These are phyloP conservation scores for Zonitis immaculata DNA, from an alignment of 2,888 invertebrate species.

Conservation along the genomic window DNA sequence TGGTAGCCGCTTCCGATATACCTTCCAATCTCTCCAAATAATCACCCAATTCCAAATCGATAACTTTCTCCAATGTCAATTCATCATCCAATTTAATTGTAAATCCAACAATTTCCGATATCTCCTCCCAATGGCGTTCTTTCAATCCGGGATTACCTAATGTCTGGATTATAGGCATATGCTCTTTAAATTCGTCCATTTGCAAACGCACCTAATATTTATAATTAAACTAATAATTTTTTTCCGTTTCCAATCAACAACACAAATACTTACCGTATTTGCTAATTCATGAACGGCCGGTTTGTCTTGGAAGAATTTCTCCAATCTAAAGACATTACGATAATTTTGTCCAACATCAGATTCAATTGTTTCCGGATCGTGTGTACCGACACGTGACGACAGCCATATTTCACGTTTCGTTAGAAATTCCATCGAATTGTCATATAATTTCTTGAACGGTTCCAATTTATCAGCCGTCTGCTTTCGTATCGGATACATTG, in stretches of 20 bases:
- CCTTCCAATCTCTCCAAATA: constrained; percentile 84
- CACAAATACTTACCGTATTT: constrained; percentile 54
- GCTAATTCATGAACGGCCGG: constrained; percentile 73
- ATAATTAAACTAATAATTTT: too few species aligned
- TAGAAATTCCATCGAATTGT: constrained; percentile 81
- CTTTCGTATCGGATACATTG: constrained; percentile 84
- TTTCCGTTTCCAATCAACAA: too few species aligned
- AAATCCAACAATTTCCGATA: constrained; percentile 92
- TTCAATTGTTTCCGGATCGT: constrained; percentile 87
- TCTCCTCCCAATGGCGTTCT: constrained; percentile 87
- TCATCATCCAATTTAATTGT: constrained; percentile 81
- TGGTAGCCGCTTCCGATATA: constrained; percentile 93
- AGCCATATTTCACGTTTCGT: constrained; percentile 83
- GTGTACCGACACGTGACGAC: constrained; percentile 72
- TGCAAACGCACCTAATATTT: constrained; percentile 51
- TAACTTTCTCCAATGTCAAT: constrained; percentile 77
- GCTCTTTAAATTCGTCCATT: constrained; percentile 84
- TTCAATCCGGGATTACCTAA: constrained; percentile 94
- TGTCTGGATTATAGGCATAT: constrained; percentile 88
- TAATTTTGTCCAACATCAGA: constrained; percentile 64
- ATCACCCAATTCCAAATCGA: constrained; percentile 85
- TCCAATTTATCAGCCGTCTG: constrained; percentile 70
- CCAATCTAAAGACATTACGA: constrained; percentile 79
- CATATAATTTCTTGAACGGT: constrained; percentile 84
- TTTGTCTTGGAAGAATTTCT: constrained; percentile 75